These are phyloP conservation scores for Spea multiplicata DNA, from an alignment of 2,113 vertebrate genomes.

Conservation along the genomic window DNA sequence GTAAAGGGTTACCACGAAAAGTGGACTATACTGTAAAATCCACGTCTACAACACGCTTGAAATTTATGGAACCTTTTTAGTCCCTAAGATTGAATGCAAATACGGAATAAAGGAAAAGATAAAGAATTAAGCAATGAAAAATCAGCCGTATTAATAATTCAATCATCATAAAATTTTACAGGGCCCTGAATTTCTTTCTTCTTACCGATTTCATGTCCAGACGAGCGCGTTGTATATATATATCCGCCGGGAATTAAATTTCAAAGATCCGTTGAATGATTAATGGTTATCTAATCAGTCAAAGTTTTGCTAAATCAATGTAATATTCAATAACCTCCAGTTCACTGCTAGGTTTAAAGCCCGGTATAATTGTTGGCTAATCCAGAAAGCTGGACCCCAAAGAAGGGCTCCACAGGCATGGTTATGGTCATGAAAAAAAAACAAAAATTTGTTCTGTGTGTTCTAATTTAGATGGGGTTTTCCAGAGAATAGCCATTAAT, in stretches of 20 bases:
- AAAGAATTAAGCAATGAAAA: constrained; percentile 5
- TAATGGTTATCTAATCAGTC: constrained; percentile 5
- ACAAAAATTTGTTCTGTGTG: too few relatives aligned
- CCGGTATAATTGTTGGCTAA: too few relatives aligned
- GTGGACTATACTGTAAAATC: too few relatives aligned
- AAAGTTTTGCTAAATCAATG: neutral
- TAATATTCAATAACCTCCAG: neutral
- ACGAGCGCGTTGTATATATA: neutral
- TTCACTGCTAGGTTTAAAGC: neutral
- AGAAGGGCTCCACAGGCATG: too few relatives aligned
- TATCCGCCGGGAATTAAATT: neutral
- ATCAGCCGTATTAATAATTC: constrained; percentile 38
- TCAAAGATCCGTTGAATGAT: constrained; percentile 33
- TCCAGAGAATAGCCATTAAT: too few relatives aligned
- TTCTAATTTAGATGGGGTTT: too few relatives aligned
- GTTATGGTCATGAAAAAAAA: too few relatives aligned
- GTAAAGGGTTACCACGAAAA: too few relatives aligned
- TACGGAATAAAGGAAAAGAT: neutral
- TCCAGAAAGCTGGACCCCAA: too few relatives aligned
- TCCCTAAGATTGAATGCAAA: constrained; percentile 19
- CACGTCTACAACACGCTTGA: too few relatives aligned
- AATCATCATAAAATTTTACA: constrained; percentile 38
- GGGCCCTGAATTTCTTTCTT: constrained; percentile 19
- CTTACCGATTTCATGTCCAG: constrained; percentile 23
- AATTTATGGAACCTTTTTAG: neutral